Percentiles rank a stretch among this genome's conserved stretches.
Evolutionary conservation across 2,888 invertebrate species (phyloP).

Genomic region (Trichopoda pennipes): DNA sequence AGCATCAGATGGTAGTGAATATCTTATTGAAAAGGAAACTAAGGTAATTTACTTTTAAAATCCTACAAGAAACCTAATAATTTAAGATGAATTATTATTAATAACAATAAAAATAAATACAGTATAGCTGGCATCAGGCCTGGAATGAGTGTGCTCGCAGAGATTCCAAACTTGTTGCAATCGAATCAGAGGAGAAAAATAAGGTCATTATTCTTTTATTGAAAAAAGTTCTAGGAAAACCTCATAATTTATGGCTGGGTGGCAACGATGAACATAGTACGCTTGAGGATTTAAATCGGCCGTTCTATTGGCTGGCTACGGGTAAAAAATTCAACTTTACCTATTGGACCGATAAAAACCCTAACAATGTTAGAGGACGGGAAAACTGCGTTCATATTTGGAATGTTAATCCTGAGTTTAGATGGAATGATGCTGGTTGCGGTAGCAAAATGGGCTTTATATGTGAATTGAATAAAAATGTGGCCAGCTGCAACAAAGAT

Average conservation of each 20-base stretch:
- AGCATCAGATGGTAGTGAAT: slow-evolving; percentile 23
- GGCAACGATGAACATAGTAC: slow-evolving; percentile 29
- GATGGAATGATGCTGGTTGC: slow-evolving; percentile 41
- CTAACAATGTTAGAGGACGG: background rate
- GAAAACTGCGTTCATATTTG: slow-evolving; percentile 51
- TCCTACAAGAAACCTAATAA: background rate
- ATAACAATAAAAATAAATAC: background rate
- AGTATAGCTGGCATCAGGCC: slow-evolving; percentile 51
- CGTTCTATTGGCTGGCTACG: slow-evolving; percentile 32
- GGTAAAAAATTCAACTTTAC: slow-evolving; percentile 17
- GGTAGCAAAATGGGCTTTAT: slow-evolving; percentile 16
- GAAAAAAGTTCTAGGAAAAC: background rate
- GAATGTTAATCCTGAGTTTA: background rate
- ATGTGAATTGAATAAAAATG: slow-evolving; percentile 16
- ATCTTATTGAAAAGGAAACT: slow-evolving; percentile 39
- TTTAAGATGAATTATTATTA: background rate
- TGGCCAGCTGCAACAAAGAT: background rate
- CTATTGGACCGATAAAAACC: slow-evolving; percentile 3
- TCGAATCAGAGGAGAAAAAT: slow-evolving; percentile 35
- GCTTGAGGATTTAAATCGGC: background rate
- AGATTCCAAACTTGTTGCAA: slow-evolving; percentile 14
- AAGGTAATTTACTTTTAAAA: slow-evolving; percentile 16
- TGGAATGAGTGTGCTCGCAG: slow-evolving; percentile 34
- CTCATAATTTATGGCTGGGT: slow-evolving; percentile 38
- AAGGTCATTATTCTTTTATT: background rate